Percentiles rank a stretch among this genome's conserved stretches.
These are phyloP conservation scores for Psilanteris sp. DNA, from an alignment of 1,140 invertebrate species.

Conservation along the genomic window DNA sequence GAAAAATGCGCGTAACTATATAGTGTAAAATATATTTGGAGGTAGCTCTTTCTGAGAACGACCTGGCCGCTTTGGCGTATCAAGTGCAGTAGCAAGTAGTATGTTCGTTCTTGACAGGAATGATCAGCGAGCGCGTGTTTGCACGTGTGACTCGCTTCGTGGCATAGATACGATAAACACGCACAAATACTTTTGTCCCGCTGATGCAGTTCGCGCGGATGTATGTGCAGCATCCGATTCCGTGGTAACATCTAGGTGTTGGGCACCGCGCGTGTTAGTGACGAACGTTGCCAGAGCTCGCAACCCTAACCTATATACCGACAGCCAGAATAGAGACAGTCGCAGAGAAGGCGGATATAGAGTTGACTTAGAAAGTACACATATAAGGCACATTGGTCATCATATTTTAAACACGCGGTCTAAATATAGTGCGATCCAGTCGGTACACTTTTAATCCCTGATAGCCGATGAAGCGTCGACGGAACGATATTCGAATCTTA, in stretches of 20 bases:
- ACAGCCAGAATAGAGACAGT: constrained; percentile 62
- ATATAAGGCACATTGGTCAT: constrained; percentile 38
- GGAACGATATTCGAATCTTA: too few species aligned
- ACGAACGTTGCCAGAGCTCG: constrained; percentile 64
- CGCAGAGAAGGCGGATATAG: constrained; percentile 54
- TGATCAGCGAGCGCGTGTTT: constrained; percentile 52
- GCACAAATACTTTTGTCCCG: constrained; percentile 32
- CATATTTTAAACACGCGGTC: constrained; percentile 28
- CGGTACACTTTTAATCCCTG: constrained; percentile 19
- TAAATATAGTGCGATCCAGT: constrained; percentile 25
- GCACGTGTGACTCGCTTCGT: constrained; percentile 54
- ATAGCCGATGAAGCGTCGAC: too few species aligned
- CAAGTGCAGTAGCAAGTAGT: constrained; percentile 67
- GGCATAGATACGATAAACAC: constrained; percentile 56
- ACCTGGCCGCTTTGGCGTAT: constrained; percentile 68
- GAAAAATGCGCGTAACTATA: constrained; percentile 45
- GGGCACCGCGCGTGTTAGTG: constrained; percentile 42
- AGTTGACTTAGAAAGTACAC: constrained; percentile 57
- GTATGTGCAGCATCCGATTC: constrained; percentile 54
- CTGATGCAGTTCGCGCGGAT: constrained; percentile 38
- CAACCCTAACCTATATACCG: constrained; percentile 67
- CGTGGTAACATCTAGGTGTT: constrained; percentile 50
- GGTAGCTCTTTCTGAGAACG: constrained; percentile 66
- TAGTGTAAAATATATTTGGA: constrained; percentile 66
- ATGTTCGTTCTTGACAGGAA: constrained; percentile 57